phyloP scores from a whole-genome alignment of 2,888 invertebrate species.

The Graphium colonna region DNA sequence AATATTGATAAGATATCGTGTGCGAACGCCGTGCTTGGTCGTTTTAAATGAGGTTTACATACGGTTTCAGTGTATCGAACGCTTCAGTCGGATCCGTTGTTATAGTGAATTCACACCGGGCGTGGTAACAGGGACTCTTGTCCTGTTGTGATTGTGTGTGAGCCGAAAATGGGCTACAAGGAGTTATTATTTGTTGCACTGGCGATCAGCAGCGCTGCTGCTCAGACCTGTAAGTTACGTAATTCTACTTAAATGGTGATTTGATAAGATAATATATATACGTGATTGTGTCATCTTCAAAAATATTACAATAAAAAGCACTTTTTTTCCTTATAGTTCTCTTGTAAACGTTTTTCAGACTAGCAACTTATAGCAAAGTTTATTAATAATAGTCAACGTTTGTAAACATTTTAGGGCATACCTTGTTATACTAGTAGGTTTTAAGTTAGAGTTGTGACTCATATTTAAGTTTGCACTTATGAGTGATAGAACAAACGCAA shows the following conservation, averaged over 20 bases:
- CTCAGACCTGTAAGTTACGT: constrained; percentile 49
- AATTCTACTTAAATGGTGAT: background rate
- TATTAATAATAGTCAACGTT: too few relatives aligned
- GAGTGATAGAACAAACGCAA: too few relatives aligned
- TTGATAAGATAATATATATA: background rate
- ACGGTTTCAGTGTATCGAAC: constrained; percentile 39
- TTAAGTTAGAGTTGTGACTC: too few relatives aligned
- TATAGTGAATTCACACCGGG: constrained; percentile 25
- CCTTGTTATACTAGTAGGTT: too few relatives aligned
- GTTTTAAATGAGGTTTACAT: constrained; percentile 45
- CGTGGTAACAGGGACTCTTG: constrained; percentile 25
- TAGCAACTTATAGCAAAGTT: too few relatives aligned
- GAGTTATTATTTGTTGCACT: constrained; percentile 37
- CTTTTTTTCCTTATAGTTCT: too few relatives aligned
- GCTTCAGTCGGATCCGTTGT: constrained; percentile 35
- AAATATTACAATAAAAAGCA: background rate
- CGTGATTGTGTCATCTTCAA: background rate
- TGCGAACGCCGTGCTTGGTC: constrained; percentile 38
- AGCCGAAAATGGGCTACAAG: constrained; percentile 44
- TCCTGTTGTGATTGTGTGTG: constrained; percentile 29
- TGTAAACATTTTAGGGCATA: too few relatives aligned
- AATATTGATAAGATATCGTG: constrained; percentile 59
- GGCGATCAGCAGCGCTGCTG: constrained; percentile 39
- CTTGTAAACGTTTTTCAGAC: too few relatives aligned
- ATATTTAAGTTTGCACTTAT: too few relatives aligned